These are phyloP conservation scores for Ophiothrix spiculata DNA, from an alignment of 35 echinoderm and acorn worm species.

Conservation along the genomic window DNA sequence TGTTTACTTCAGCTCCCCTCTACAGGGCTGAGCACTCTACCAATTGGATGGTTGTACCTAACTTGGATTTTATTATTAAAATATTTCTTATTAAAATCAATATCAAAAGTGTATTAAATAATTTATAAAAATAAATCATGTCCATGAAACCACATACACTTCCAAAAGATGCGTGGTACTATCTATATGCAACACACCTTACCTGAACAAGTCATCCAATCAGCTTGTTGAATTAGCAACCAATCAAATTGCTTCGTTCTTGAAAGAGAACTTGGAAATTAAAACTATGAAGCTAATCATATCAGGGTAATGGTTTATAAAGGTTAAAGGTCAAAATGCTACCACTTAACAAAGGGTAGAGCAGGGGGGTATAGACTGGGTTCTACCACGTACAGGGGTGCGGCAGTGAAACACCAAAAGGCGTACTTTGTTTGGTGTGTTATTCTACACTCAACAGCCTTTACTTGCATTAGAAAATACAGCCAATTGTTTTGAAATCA, in stretches of 20 bases:
- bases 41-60: no score
- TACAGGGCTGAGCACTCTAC: no score
- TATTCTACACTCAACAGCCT: slow-evolving; percentile 5
- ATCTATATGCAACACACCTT: no score
- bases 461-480: neutral
- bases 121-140: no score
- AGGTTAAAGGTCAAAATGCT: neutral
- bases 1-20: no score
- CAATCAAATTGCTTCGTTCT: neutral
- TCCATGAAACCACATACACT: no score
- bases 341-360: neutral
- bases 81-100: no score
- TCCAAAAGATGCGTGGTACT: no score
- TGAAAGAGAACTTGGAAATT: neutral
- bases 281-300: neutral
- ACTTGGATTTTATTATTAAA: no score
- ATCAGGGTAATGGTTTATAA: neutral
- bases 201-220: no score
- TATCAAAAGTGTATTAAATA: no score
- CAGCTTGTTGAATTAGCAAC: neutral
- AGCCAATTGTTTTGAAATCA: neutral
- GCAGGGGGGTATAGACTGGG: no score
- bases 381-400: neutral
- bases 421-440: neutral
- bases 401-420: neutral